Percentiles rank a stretch among this genome's conserved stretches.
phyloP scores from a whole-genome alignment of 1,140 invertebrate genomes.

The Drosophila persimilis region DNA sequence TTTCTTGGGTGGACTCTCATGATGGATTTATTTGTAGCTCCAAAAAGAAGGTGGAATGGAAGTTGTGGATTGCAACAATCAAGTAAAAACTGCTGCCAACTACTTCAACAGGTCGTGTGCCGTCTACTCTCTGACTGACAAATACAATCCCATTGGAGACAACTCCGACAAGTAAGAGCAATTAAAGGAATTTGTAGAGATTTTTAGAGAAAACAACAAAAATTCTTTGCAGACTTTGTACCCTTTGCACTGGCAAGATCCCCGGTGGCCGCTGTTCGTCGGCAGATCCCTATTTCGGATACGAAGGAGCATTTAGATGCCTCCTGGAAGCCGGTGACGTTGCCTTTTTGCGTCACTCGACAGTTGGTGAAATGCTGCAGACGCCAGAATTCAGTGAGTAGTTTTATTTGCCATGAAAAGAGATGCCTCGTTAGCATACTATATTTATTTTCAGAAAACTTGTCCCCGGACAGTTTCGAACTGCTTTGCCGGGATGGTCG shows the following conservation, averaged over 20 bases:
- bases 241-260: slow-evolving; percentile 91
- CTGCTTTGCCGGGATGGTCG: slow-evolving; percentile 94
- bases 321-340: slow-evolving; percentile 94
- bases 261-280: slow-evolving; percentile 92
- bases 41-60: slow-evolving; percentile 92
- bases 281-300: slow-evolving; percentile 95
- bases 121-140: slow-evolving; percentile 94
- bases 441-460: slow-evolving; percentile 82
- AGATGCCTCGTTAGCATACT: not conserved
- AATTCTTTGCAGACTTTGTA: slow-evolving; percentile 86
- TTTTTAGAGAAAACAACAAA: not conserved
- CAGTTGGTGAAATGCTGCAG: slow-evolving; percentile 88
- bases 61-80: slow-evolving; percentile 97
- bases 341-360: slow-evolving; percentile 95
- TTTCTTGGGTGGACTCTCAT: too few relatives aligned
- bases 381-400: slow-evolving; percentile 85
- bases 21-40: slow-evolving; percentile 84
- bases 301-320: slow-evolving; percentile 94
- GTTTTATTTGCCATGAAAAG: not conserved
- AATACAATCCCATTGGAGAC: slow-evolving; percentile 97
- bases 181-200: too few relatives aligned
- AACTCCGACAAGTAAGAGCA: slow-evolving; percentile 86
- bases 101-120: slow-evolving; percentile 97
- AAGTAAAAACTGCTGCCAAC: slow-evolving; percentile 95
- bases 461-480: slow-evolving; percentile 89